These are phyloP conservation scores for Agrilus planipennis DNA, from an alignment of 1,140 invertebrate species.

Conservation along the genomic window DNA sequence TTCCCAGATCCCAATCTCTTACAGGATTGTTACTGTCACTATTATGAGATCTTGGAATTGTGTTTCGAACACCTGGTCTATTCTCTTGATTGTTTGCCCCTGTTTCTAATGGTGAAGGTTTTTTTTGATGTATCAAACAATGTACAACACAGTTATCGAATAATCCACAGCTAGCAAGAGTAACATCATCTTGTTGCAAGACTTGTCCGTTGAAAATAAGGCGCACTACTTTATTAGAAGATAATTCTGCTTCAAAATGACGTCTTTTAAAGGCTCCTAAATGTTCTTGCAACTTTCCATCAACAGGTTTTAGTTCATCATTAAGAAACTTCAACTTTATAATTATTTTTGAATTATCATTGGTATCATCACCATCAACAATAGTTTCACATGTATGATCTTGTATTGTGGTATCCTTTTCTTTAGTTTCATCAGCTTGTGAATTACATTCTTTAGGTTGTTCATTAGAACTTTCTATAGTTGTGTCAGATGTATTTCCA, in stretches of 20 bases:
- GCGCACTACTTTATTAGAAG: constrained; percentile 62
- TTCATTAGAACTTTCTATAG: constrained; percentile 11
- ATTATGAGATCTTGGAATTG: neutral
- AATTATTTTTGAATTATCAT: constrained; percentile 43
- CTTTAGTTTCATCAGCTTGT: neutral
- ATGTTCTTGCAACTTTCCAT: constrained; percentile 58
- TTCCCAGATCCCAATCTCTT: constrained; percentile 31
- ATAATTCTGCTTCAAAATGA: constrained; percentile 69
- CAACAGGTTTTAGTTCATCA: constrained; percentile 70
- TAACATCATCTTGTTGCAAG: constrained; percentile 60
- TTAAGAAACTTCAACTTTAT: constrained; percentile 79
- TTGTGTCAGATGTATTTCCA: neutral
- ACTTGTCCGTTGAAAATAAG: constrained; percentile 83
- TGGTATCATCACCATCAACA: constrained; percentile 19
- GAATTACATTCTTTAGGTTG: no score
- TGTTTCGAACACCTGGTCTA: neutral
- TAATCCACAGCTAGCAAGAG: constrained; percentile 64
- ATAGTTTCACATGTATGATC: constrained; percentile 14
- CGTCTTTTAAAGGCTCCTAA: constrained; percentile 81
- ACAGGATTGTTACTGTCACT: constrained; percentile 24
- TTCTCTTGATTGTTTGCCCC: constrained; percentile 1
- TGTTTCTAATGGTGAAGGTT: constrained; percentile 18
- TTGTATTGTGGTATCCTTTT: constrained; percentile 12
- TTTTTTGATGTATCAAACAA: constrained; percentile 60
- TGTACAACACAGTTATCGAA: constrained; percentile 81